Percentiles rank a stretch among this genome's conserved stretches.
These are phyloP conservation scores for Antigone vipio DNA, from an alignment of 2,113 vertebrate genomes.

Conservation along the genomic window DNA sequence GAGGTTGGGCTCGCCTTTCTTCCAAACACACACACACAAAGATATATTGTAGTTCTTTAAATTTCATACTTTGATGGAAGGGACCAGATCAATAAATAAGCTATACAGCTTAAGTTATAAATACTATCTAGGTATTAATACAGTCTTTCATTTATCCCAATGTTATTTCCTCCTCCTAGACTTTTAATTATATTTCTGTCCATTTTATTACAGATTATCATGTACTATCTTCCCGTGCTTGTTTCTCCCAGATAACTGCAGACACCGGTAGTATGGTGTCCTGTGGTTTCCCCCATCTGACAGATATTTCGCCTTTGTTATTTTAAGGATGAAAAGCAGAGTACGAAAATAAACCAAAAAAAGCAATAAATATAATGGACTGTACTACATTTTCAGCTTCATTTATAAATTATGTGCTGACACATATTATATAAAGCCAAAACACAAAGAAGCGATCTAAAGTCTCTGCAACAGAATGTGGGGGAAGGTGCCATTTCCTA, in stretches of 20 bases:
- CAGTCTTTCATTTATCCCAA: not conserved
- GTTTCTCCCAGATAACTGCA: not conserved
- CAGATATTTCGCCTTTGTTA: not conserved
- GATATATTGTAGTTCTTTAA: not conserved
- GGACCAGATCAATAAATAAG: not conserved
- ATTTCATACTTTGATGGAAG: not conserved
- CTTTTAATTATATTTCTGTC: not conserved
- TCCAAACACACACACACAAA: not conserved
- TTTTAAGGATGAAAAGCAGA: not conserved
- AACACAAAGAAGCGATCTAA: not conserved
- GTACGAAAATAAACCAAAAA: not conserved
- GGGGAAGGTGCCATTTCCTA: not conserved
- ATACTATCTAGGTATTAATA: not conserved
- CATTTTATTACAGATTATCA: not conserved
- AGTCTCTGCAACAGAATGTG: not conserved
- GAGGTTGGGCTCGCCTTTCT: not conserved
- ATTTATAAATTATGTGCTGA: not conserved
- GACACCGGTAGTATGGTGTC: rapidly evolving
- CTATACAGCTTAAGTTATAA: not conserved
- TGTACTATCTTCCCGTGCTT: not conserved
- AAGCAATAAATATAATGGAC: not conserved
- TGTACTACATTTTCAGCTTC: not conserved
- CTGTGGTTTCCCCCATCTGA: not conserved
- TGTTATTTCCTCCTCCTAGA: not conserved
- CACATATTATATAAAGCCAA: not conserved